Base-by-base conservation (phyloP, 2,888 invertebrate species). In the Dryadula phaetusa region DNA sequence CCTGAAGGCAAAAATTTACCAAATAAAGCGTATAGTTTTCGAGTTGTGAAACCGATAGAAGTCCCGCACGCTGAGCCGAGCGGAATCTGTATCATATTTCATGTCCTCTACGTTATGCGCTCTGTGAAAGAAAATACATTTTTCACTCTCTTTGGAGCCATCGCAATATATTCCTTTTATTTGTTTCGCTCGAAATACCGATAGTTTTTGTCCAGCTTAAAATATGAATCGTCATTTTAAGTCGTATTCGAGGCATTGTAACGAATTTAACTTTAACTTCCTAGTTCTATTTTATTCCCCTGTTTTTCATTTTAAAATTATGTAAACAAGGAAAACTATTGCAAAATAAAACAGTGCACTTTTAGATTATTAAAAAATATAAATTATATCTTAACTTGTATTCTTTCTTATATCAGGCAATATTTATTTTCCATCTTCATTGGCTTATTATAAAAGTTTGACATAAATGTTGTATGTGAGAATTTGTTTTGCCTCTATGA, bases 71-170 rank as follows among this genome's bases (percentile, higher is more conserved):
- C 83, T 85, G 88, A 90, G 86, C 89, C 88, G 81, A 83, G 82
- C 84, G 79, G 82, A 91, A 91, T 90, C 90, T 90, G 81, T 78
- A 85, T 88, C 85, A 90, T 92, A 90, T 90, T 90, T 92, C 90
- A 92, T 88, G 90, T 88, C 87, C 83, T 83, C 83, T 80, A 82
- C 87, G 88, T 86, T 90, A 87, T 90, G 87, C 88, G 89, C 88
- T 90, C 88, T 90, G 89, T 88, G 86, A 88, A 90, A 90, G 91
- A 89, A 90, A 90, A 90, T 90, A 88, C 87, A 90, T 92, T 90
- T 90, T 88, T 90, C 88, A 88, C 89, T 87, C 88, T 88, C 87
- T 87, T 86, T 83, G 84, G 79, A 87, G 84, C 82, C 84, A 84
- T 82, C 79, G 74, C 79, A 79, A 81, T 83, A 79, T 81, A 81